These are phyloP conservation scores for Venustoraphidia nigricollis DNA, from an alignment of 2,888 invertebrate genomes.

Conservation along the genomic window DNA sequence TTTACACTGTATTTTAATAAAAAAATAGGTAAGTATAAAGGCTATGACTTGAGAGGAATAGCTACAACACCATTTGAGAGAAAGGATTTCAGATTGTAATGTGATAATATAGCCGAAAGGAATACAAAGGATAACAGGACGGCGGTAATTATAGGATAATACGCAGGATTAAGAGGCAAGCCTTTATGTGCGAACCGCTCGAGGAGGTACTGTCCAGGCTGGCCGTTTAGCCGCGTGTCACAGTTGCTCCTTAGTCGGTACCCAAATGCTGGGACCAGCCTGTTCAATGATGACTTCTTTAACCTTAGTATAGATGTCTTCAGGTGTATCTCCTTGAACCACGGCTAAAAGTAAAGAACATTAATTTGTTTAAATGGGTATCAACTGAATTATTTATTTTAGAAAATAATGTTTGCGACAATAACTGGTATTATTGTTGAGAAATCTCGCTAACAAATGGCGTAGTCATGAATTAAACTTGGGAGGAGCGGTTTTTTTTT, in stretches of 20 bases:
- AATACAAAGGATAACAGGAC: no score
- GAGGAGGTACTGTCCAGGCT: constrained; percentile 41
- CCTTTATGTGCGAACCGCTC: constrained; percentile 18
- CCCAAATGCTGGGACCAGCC: constrained; percentile 93
- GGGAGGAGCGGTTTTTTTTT: not conserved
- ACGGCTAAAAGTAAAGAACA: constrained; percentile 50
- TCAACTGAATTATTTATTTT: not conserved
- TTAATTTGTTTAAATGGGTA: not conserved
- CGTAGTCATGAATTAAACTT: not conserved
- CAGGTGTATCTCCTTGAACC: constrained; percentile 92
- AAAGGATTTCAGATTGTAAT: no score
- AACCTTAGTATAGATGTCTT: constrained; percentile 89
- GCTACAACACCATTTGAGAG: no score
- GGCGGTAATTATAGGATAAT: no score
- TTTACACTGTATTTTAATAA: no score
- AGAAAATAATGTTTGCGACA: not conserved
- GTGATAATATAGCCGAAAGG: no score
- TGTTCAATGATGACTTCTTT: constrained; percentile 91
- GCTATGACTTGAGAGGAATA: no score
- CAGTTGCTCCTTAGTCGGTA: constrained; percentile 90
- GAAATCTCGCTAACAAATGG: no score
- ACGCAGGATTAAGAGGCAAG: no score
- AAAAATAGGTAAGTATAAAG: no score
- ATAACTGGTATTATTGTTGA: not conserved
- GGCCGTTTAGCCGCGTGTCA: constrained; percentile 50